phyloP scores from a whole-genome alignment of 2,797 vertebrate genomes.

The Thripadectes ignobilis region DNA sequence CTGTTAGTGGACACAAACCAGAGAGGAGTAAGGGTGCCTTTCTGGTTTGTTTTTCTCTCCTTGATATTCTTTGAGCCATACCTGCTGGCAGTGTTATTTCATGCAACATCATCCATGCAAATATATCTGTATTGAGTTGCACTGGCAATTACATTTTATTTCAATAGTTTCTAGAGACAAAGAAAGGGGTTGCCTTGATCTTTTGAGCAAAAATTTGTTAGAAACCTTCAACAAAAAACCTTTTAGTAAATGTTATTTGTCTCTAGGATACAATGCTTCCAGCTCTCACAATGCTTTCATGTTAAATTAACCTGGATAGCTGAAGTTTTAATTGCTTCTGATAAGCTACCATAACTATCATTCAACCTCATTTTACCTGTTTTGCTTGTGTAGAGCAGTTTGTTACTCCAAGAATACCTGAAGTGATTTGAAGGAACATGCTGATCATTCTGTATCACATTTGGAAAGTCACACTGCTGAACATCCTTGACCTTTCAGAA shows the following conservation, averaged over 20 bases:
- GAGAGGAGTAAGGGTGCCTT: neutral
- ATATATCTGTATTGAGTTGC: neutral
- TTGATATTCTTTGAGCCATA: neutral
- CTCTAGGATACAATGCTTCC: neutral
- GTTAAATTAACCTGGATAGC: neutral
- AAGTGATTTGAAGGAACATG: neutral
- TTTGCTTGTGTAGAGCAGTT: neutral
- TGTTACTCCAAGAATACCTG: neutral
- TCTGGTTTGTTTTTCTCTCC: neutral
- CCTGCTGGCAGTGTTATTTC: neutral
- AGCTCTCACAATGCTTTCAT: neutral
- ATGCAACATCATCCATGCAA: neutral
- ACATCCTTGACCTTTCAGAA: neutral
- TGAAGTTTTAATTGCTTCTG: neutral
- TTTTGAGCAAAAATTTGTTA: neutral
- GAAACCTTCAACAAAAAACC: neutral
- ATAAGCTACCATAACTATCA: neutral
- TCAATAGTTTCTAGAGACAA: neutral
- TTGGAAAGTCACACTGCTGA: neutral
- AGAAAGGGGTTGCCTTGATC: neutral
- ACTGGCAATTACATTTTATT: neutral
- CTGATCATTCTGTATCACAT: neutral
- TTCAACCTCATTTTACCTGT: neutral
- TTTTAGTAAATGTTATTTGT: neutral
- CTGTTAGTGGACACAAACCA: neutral